A percentile compares a stretch with the other conserved stretches of the same genome.
phyloP scores from a whole-genome alignment of 2,113 vertebrate species.

The Atlantisia rogersi region DNA sequence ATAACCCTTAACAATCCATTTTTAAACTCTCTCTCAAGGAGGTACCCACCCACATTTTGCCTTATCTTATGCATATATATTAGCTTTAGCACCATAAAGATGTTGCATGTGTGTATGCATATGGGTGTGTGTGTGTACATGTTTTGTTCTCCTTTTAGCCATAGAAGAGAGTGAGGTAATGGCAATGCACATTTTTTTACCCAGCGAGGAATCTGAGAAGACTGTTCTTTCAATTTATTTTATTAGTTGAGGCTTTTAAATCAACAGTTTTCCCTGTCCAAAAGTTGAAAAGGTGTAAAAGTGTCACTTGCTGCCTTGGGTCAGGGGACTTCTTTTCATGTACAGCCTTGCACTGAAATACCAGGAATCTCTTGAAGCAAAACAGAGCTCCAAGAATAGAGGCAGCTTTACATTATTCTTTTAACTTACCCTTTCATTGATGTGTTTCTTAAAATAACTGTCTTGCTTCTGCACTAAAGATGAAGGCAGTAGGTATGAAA shows the following conservation, averaged over 20 bases:
- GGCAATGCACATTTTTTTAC: neutral
- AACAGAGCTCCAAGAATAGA: slow-evolving; percentile 32
- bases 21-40: neutral
- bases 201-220: neutral
- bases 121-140: neutral
- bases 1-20: neutral
- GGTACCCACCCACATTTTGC: neutral
- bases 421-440: slow-evolving; percentile 44
- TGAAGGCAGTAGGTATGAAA: slow-evolving; percentile 34
- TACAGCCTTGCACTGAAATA: slow-evolving; percentile 20
- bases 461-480: neutral
- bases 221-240: neutral
- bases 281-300: slow-evolving; percentile 6
- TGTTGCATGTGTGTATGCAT: neutral
- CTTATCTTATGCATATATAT: neutral
- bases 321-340: slow-evolving; percentile 6
- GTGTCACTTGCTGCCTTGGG: neutral
- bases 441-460: slow-evolving; percentile 57
- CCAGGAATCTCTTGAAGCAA: slow-evolving; percentile 45
- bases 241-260: neutral
- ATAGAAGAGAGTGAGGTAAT: neutral
- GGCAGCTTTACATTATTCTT: slow-evolving; percentile 38
- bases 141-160: neutral
- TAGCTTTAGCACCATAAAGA: neutral
- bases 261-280: neutral